A percentile compares a stretch with the other conserved stretches of the same genome.
These are phyloP conservation scores for Melanotaenia boesemani DNA, from an alignment of 2,797 vertebrate genomes.

Conservation along the genomic window DNA sequence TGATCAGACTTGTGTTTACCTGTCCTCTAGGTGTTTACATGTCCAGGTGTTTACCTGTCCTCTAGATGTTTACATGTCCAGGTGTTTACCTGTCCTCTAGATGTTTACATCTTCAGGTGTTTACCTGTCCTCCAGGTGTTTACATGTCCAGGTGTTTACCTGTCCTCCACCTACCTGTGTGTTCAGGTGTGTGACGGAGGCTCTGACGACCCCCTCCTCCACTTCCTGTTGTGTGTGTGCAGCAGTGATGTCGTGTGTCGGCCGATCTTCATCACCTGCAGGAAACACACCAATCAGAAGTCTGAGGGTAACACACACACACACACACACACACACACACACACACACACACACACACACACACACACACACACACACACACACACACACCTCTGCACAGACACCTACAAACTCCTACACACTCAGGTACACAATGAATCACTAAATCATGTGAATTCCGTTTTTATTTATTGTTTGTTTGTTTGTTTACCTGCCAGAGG, in stretches of 20 bases:
- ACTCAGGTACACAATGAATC: too few species aligned
- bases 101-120: not conserved
- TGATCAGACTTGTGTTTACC: too few species aligned
- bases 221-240: slow-evolving; percentile 74
- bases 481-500: slow-evolving; percentile 42
- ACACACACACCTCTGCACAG: too few species aligned
- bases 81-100: not conserved
- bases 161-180: not conserved
- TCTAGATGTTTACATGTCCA: not conserved
- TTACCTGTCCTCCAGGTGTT: not conserved
- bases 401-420: too few species aligned
- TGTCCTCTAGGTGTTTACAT: not conserved
- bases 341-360: too few species aligned
- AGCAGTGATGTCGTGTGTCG: slow-evolving; percentile 63
- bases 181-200: slow-evolving; percentile 65
- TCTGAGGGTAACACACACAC: slow-evolving; percentile 56
- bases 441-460: too few species aligned
- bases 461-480: not conserved
- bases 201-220: slow-evolving; percentile 64
- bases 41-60: not conserved
- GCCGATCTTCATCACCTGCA: slow-evolving; percentile 73
- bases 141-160: not conserved
- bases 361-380: too few species aligned
- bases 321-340: too few species aligned
- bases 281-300: slow-evolving; percentile 40